Conservation (phyloP, 2,797 vertebrate species). For the Buceros bicornis region DNA sequence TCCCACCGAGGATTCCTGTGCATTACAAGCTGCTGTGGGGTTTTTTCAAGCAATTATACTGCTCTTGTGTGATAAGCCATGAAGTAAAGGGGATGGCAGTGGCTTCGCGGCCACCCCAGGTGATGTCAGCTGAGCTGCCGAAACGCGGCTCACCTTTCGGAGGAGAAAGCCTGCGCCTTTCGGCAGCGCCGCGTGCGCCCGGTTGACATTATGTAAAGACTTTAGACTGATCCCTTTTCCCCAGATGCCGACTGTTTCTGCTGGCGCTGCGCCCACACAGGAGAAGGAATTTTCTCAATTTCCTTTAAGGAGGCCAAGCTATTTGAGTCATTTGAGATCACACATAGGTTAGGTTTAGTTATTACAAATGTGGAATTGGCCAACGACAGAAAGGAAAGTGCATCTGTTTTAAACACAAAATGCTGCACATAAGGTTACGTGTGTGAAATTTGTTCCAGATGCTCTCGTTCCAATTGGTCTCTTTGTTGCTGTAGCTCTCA, state of each 20-base stretch:
- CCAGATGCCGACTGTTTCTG: constrained; percentile 13
- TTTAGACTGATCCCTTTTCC: neutral
- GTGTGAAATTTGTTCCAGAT: constrained; percentile 71
- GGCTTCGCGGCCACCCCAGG: neutral
- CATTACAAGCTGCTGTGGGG: accelerated
- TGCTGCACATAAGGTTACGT: neutral
- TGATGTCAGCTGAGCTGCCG: neutral
- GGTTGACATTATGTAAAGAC: neutral
- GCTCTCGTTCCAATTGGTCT: constrained; percentile 4
- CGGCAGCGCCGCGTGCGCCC: neutral
- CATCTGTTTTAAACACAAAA: constrained; percentile 47
- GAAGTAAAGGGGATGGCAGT: neutral
- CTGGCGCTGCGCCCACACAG: constrained; percentile 60
- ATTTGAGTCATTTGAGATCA: constrained; percentile 56
- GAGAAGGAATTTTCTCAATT: constrained; percentile 76
- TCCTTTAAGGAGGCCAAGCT: constrained; percentile 60
- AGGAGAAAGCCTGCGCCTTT: neutral
- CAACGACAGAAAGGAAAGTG: constrained; percentile 52
- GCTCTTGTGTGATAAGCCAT: neutral
- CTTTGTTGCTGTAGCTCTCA: constrained; percentile 13
- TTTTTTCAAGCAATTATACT: neutral
- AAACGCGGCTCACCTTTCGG: neutral
- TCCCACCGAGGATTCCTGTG: neutral
- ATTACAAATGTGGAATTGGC: constrained; percentile 52
- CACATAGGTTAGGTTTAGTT: constrained; percentile 48